Evolutionary conservation across 2,888 invertebrate genomes (phyloP).

Genomic region (Hyposoter dolosus): DNA sequence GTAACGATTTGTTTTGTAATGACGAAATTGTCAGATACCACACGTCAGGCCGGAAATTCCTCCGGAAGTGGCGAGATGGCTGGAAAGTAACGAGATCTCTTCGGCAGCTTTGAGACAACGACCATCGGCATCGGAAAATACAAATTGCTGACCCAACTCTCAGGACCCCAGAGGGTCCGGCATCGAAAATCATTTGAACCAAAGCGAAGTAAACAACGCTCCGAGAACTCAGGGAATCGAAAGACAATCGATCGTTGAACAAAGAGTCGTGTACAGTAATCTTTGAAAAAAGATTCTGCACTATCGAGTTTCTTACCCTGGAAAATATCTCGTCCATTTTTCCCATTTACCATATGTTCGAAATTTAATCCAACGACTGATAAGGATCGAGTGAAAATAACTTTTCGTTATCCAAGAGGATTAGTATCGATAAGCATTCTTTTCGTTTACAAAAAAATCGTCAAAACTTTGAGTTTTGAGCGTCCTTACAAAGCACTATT

Average conservation of each 20-base stretch:
- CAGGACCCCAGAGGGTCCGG: conserved; percentile 43
- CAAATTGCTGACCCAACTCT: conserved; percentile 58
- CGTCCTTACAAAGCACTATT: not conserved
- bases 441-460: not conserved
- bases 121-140: conserved; percentile 26
- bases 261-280: conserved; percentile 53
- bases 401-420: not conserved
- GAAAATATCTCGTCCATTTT: conserved; percentile 2
- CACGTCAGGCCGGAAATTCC: conserved; percentile 87
- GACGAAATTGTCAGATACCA: conserved; percentile 73
- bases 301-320: conserved; percentile 14
- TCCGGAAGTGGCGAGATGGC: conserved; percentile 89
- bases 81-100: conserved; percentile 90
- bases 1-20: not conserved
- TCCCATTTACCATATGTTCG: conserved; percentile 17
- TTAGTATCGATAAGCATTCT: not conserved
- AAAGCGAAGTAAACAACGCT: conserved; percentile 42
- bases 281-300: conserved; percentile 17
- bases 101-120: conserved; percentile 87
- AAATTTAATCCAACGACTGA: conserved; percentile 5
- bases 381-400: conserved; percentile 7
- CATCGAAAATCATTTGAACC: conserved; percentile 51
- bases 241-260: conserved; percentile 47
- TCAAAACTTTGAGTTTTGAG: not conserved
- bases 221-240: conserved; percentile 51